Conservation (phyloP, 2,797 vertebrate genomes). For the Hydrocynus forskahlii region DNA sequence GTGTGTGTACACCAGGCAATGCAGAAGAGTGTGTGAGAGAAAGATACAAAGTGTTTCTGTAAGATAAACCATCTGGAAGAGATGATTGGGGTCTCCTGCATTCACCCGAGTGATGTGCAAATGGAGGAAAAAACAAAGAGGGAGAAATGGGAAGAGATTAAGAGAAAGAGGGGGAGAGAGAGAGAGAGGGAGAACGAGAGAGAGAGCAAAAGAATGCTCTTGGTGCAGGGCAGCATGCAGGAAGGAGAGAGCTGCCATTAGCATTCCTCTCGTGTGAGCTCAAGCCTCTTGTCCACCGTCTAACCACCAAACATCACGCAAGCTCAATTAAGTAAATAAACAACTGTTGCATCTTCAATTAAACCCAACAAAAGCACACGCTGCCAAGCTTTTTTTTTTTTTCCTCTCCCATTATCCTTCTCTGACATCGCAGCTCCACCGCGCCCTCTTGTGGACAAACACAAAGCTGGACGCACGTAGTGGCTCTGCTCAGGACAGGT, state of each 20-base stretch:
- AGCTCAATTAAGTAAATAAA: conserved; percentile 79
- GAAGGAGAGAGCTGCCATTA: conserved; percentile 77
- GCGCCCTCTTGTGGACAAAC: conserved; percentile 71
- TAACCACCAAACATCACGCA: conserved; percentile 82
- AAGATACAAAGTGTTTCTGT: conserved; percentile 54
- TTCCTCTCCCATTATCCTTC: background rate
- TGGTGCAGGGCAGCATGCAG: conserved; percentile 47
- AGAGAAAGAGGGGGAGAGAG: conserved; percentile 57
- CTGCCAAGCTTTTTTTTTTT: conserved; percentile 37
- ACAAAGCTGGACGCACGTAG: conserved; percentile 32
- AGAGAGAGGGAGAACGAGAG: conserved; percentile 58
- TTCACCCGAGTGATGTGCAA: conserved; percentile 67
- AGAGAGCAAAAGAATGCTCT: conserved; percentile 47
- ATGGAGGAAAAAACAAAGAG: conserved; percentile 31
- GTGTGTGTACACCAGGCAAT: conserved; percentile 23
- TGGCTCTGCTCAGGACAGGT: background rate
- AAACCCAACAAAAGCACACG: conserved; percentile 66
- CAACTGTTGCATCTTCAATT: conserved; percentile 73
- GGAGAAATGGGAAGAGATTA: conserved; percentile 23
- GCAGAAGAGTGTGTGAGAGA: conserved; percentile 36
- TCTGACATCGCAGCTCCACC: conserved; percentile 46
- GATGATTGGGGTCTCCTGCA: conserved; percentile 75
- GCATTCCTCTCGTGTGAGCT: conserved; percentile 82
- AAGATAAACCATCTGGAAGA: conserved; percentile 78
- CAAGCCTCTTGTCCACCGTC: conserved; percentile 74